Evolutionary conservation across 2,888 invertebrate species (phyloP), one percentile per base, ranked within the genome.

Genomic region (Colletes collaris): DNA sequence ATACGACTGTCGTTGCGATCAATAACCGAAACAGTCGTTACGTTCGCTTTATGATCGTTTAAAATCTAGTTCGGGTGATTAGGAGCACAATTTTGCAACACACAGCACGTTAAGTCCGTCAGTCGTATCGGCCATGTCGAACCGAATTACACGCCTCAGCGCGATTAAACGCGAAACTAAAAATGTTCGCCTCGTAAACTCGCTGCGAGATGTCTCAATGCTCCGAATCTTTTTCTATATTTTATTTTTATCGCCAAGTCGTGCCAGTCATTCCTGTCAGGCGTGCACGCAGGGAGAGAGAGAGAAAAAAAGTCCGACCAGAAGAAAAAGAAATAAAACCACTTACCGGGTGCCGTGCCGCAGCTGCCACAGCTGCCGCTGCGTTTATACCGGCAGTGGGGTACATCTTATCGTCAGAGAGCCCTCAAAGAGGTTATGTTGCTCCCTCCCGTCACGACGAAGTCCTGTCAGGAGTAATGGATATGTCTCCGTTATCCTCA

Each of bases 301-400:
- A 50, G 40, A 52, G 52, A 7, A 60, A 59, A 59, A 65, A 58
- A 55, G 71, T 69, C 53, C 53, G 52, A 50, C 49, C 53, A 52
- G 59, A 58, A 79, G 66, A 79, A 78, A 81, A 80, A 71, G 68
- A 69, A 35, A 63, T 76, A 79, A 84, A 82, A 83, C 74, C 69
- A 86, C 87, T 87, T 89, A 92, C 93, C 91, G 93, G 92, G 89
- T 93, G 92, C 84, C 93, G 89, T 76, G 92, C 92, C 71, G 92
- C 93, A 90, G 92, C 92, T 89, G 92, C 93, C 81, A 91, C 92
- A 90, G 92, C 92, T 90, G 92, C 92, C 87, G 92, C 92, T 84
- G 92, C 92, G 89, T 92, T 92, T 86, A 92, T 92, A 82, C 91
- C 88, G 87, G 92, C 90, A 86, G 89, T 91, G 65, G 91, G 90